Base-by-base conservation (phyloP, 2,888 invertebrate genomes). In the Cyrtodaria siliqua region DNA sequence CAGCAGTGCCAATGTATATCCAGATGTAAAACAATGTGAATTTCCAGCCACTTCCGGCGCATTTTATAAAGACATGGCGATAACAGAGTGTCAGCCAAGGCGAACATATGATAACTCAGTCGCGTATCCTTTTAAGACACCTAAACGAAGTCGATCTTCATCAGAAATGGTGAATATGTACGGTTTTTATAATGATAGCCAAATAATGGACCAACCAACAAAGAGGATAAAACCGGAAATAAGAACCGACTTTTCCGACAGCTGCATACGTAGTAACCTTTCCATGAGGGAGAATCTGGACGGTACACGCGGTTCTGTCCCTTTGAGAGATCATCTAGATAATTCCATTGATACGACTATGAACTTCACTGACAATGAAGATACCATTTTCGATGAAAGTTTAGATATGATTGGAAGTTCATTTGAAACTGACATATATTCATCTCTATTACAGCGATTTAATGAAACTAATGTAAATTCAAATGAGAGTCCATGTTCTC, bases 401-500 rank as follows among this genome's bases (percentile, higher is more conserved):
- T 29, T 75, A 16, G 81, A 81, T 27, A 56, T 78, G 40, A 23
- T 78, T 3, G 71, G 60, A 12, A 63, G 69, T 23, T 47, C 72
- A 1, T 81, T 78, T 50, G 81, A 81, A 16, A 81, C 81, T 6
- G 81, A 81, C 27, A 71, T 81, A 3, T 81, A 81, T 64, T 68
- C 81, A 18, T 69, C 78, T 0, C 44, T 81, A n/a, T 57, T 81
- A 49, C 77, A 78, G 50, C 67, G 81, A 29, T 71, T 81, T 20
- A 69, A 74, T 40, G 75, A 78, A 23, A 50, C 56, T 14, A 52
- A 44, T 14, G 29, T 55, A 18, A 72, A 68, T 24, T 38, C 60
- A 14, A 50, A 26, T 40, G 63, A 68, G 29, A 59, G 47, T 18
- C 52, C 50, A 33, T 38, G 52, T 27, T n/a, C 52, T 12, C 59